phyloP scores from a whole-genome alignment of 2,797 vertebrate species.

The Erithacus rubecula region DNA sequence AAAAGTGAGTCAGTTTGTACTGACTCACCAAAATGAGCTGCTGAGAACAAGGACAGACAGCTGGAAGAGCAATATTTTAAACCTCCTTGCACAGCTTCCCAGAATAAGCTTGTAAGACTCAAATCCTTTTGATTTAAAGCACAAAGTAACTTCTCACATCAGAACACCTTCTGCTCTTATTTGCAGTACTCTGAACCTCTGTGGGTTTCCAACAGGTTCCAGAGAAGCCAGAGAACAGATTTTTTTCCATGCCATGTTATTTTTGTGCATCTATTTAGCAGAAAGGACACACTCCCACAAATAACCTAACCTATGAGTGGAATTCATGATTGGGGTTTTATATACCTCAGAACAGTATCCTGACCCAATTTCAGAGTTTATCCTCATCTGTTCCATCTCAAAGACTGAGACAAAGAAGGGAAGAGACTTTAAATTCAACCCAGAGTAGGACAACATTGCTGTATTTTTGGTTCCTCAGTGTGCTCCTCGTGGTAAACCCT shows the following conservation, averaged over 20 bases:
- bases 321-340: not conserved
- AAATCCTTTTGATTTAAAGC: not conserved
- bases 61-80: not conserved
- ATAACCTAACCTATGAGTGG: not conserved
- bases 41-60: not conserved
- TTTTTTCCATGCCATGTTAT: not conserved
- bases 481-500: not conserved
- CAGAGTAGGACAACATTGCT: not conserved
- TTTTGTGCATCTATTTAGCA: not conserved
- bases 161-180: not conserved
- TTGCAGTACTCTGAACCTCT: not conserved
- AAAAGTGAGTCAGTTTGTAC: not conserved
- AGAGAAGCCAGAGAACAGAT: not conserved
- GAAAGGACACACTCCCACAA: not conserved
- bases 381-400: not conserved
- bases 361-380: not conserved
- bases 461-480: not conserved
- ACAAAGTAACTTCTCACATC: not conserved
- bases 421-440: not conserved
- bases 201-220: not conserved
- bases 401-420: not conserved
- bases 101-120: not conserved
- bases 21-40: not conserved
- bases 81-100: not conserved
- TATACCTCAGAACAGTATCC: not conserved